Evolutionary conservation across 2,888 invertebrate genomes (phyloP).

Genomic region (Metellina segmentata): DNA sequence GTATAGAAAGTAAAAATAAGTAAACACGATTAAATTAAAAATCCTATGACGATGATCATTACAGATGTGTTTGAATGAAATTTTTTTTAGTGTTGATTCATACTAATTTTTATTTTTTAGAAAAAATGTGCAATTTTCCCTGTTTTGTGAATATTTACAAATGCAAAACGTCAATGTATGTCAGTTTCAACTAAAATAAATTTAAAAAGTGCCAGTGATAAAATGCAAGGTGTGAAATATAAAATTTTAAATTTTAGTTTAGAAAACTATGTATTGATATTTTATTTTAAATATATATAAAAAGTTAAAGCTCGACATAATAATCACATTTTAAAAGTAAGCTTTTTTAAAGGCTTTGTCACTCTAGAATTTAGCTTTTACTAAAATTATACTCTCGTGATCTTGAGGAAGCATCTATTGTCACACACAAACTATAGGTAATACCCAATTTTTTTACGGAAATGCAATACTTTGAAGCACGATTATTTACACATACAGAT

Average conservation of each 20-base stretch:
- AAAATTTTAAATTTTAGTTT: constrained; percentile 4
- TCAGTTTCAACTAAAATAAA: neutral
- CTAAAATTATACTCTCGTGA: constrained; percentile 1
- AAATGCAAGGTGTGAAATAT: neutral
- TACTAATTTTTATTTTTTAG: neutral
- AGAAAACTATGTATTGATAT: neutral
- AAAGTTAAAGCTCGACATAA: constrained; percentile 17
- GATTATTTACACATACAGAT: neutral
- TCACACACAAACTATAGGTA: constrained; percentile 5
- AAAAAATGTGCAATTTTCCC: neutral
- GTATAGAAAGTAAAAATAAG: neutral
- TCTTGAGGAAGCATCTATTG: neutral
- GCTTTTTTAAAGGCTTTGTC: neutral
- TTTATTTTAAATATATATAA: constrained; percentile 6
- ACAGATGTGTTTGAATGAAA: neutral
- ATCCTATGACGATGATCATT: neutral
- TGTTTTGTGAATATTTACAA: neutral
- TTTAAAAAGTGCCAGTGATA: neutral
- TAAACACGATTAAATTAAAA: neutral
- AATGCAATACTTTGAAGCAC: constrained; percentile 25
- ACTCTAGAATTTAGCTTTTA: neutral
- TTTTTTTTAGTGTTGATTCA: neutral
- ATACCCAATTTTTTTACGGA: neutral
- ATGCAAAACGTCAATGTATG: neutral
- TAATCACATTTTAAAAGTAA: constrained; percentile 30